A percentile compares a stretch with the other conserved stretches of the same genome.
phyloP scores from a whole-genome alignment of 2,888 invertebrate genomes.

The Cephus pygmeus region DNA sequence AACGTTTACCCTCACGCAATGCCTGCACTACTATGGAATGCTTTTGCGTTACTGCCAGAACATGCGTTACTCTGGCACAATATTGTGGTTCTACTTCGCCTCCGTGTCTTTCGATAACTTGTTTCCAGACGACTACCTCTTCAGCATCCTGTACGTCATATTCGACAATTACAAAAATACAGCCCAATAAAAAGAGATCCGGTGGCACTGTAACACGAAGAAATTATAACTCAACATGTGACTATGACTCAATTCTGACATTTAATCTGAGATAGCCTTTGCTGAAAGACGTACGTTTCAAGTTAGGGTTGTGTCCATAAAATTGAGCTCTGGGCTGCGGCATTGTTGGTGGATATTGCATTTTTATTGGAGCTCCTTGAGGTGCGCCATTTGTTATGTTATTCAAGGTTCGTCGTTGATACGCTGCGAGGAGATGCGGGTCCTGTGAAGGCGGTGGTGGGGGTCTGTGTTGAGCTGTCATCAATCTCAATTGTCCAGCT shows the following conservation, averaged over 20 bases:
- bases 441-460: conserved; percentile 68
- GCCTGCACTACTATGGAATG: conserved; percentile 92
- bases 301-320: conserved; percentile 92
- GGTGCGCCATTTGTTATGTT: conserved; percentile 69
- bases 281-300: conserved; percentile 71
- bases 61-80: conserved; percentile 89
- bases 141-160: conserved; percentile 78
- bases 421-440: conserved; percentile 61
- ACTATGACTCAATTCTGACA: neutral
- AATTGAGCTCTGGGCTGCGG: conserved; percentile 78
- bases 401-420: conserved; percentile 66
- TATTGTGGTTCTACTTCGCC: conserved; percentile 90
- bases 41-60: conserved; percentile 90
- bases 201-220: conserved; percentile 72
- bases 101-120: conserved; percentile 82
- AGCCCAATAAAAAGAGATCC: conserved; percentile 90
- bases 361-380: conserved; percentile 55
- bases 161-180: conserved; percentile 90
- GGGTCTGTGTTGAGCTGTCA: conserved; percentile 85
- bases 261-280: neutral
- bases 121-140: conserved; percentile 75
- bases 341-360: conserved; percentile 60
- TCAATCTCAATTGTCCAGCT: conserved; percentile 72
- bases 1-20: conserved; percentile 75
- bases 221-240: neutral